Evolutionary conservation across 2,113 vertebrate genomes (phyloP).

Genomic region (Arothron firmamentum): DNA sequence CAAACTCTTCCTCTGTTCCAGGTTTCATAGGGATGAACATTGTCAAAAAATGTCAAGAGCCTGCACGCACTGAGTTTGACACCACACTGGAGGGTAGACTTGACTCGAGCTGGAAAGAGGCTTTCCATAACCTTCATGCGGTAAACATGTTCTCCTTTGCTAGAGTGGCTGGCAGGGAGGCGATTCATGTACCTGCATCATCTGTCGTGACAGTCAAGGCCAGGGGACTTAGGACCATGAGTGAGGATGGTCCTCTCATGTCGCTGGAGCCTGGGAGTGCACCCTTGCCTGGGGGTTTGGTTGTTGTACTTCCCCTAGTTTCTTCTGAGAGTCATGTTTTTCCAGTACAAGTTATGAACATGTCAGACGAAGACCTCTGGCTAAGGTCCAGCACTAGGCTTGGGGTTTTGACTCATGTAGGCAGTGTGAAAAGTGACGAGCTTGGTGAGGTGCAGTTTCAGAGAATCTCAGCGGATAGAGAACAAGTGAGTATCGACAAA

Average conservation of each 20-base stretch:
- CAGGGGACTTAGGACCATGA: background rate
- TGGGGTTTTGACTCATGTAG: background rate
- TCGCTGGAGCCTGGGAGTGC: background rate
- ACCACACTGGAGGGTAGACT: no score
- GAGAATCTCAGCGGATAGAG: background rate
- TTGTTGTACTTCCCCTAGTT: background rate
- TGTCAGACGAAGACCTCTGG: background rate
- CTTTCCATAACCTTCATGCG: no score
- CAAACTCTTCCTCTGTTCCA: background rate
- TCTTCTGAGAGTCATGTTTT: background rate
- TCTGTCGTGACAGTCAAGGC: no score
- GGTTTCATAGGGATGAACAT: background rate
- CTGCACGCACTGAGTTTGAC: no score
- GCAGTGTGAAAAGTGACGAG: background rate
- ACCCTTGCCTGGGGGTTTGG: background rate
- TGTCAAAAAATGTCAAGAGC: no score
- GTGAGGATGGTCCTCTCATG: background rate
- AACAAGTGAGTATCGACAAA: background rate
- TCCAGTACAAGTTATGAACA: background rate
- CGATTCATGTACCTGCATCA: no score
- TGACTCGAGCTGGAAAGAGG: no score
- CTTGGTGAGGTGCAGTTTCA: background rate
- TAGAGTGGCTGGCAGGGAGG: background rate
- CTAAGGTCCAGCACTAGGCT: background rate
- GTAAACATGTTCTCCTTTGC: no score